Base-by-base conservation (phyloP, 1,140 invertebrate species). In the Dolichoris vasculosae region DNA sequence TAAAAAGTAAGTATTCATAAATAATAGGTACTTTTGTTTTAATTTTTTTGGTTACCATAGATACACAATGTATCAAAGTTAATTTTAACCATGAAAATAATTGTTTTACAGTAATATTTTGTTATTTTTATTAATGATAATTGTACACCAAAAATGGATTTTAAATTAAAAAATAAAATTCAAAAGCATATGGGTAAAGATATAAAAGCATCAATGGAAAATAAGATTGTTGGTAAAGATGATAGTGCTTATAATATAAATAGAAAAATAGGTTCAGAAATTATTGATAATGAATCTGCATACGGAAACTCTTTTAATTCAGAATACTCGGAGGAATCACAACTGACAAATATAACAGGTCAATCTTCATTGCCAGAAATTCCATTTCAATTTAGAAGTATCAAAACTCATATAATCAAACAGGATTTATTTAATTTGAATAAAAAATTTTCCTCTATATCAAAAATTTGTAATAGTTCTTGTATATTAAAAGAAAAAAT, bases 241-340 rank as follows among this genome's bases (percentile, higher is more conserved):
- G 86, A 77, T 7, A 51, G 20, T 55, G 2, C 20, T 17, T 55
- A 17, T 77, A 32, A 13, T 38, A 30, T 46, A n/a, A 71, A 79
- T 11, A 20, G 13, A 82, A 32, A 83, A 55, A n/a, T 26, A 51
- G 43, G 64, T 32, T 59, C 71, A n/a, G 32, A 87, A 55, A 32
- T 51, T 4, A 51, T 51, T 17, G 89, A 90, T 30, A 73, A 86
- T 32, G 89, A 91, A 76, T 90, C 89, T 23, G 82, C 86, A 43
- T 92, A 91, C 15, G 88, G 84, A 20, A 90, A 92, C 11, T 91
- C 90, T 2, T 88, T 89, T 71, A 89, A 84, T 64, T 91, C 90
- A 0, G 89, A 90, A 26, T 85, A 87, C 26, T 90, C 88, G 15
- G 87, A 88, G 23, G 90, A 90, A 11, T 91, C 89, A 3, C 89